Evolutionary conservation across 2,888 invertebrate genomes (phyloP).

Genomic region (Tipula lateralis): DNA sequence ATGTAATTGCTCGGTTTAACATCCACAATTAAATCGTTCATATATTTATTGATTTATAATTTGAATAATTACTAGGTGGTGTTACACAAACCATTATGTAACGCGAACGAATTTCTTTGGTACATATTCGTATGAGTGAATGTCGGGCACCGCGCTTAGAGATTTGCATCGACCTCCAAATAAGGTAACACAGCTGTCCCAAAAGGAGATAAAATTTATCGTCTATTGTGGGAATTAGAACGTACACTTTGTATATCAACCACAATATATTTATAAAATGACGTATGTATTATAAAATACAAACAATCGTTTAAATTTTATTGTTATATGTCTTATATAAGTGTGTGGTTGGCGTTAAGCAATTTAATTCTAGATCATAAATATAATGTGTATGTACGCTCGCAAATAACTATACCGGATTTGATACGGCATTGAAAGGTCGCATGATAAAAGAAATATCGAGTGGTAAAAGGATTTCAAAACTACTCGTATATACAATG

Average conservation of each 20-base stretch:
- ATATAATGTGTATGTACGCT: background rate
- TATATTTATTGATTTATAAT: background rate
- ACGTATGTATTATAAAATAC: background rate
- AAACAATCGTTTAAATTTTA: background rate
- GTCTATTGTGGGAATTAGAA: constrained; percentile 11
- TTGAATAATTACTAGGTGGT: background rate
- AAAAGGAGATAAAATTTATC: background rate
- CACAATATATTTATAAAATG: background rate
- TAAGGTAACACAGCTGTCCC: background rate
- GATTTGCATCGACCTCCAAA: constrained; percentile 11
- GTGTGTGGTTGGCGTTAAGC: constrained; percentile 4
- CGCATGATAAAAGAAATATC: background rate
- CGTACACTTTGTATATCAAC: background rate
- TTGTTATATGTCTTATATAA: background rate
- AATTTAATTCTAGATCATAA: background rate
- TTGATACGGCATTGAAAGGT: constrained; percentile 19
- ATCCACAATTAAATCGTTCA: too few relatives aligned
- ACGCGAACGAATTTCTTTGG: background rate
- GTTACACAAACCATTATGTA: background rate
- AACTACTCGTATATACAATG: background rate
- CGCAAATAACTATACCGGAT: background rate
- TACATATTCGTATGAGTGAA: background rate
- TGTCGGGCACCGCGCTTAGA: background rate
- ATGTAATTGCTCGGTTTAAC: background rate
- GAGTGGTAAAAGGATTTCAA: background rate